Percentiles rank a stretch among this genome's conserved stretches.
These are phyloP conservation scores for Delia radicum DNA, from an alignment of 1,140 invertebrate species.

Conservation along the genomic window DNA sequence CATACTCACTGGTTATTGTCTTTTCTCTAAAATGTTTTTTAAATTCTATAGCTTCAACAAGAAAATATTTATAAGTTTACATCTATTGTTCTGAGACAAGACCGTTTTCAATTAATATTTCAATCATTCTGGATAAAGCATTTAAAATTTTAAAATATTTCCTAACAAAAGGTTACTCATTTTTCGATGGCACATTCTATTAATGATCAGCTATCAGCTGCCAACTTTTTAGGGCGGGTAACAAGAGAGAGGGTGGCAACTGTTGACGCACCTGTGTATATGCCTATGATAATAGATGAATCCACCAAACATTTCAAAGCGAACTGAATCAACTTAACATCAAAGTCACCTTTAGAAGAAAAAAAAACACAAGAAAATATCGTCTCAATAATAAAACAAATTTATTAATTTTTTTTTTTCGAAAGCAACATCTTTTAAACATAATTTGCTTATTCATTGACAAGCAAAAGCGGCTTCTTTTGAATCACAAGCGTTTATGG, in stretches of 20 bases:
- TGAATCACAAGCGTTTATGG: not conserved
- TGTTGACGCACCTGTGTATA: slow-evolving; percentile 3
- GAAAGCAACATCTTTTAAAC: not conserved
- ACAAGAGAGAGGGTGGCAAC: slow-evolving; percentile 3
- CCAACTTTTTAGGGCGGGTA: not conserved
- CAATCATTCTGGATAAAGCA: not conserved
- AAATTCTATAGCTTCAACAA: too few species aligned
- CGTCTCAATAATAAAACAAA: not conserved
- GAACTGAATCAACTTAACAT: not conserved
- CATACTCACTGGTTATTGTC: too few species aligned
- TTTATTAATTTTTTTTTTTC: not conserved
- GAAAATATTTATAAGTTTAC: too few species aligned
- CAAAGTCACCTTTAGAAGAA: not conserved
- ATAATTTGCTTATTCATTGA: slow-evolving; percentile 26
- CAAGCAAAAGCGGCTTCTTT: slow-evolving; percentile 17
- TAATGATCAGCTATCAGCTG: not conserved
- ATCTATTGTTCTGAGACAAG: too few species aligned
- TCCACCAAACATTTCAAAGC: not conserved
- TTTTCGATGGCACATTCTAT: not conserved
- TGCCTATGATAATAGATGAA: not conserved
- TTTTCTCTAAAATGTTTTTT: too few species aligned
- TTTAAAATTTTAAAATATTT: not conserved
- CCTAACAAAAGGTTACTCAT: not conserved
- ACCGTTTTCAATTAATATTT: not conserved
- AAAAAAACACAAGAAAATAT: not conserved